A percentile compares a stretch with the other conserved stretches of the same genome.
Conservation (phyloP, 2,113 vertebrate genomes). For the Prionailurus bengalensis region DNA sequence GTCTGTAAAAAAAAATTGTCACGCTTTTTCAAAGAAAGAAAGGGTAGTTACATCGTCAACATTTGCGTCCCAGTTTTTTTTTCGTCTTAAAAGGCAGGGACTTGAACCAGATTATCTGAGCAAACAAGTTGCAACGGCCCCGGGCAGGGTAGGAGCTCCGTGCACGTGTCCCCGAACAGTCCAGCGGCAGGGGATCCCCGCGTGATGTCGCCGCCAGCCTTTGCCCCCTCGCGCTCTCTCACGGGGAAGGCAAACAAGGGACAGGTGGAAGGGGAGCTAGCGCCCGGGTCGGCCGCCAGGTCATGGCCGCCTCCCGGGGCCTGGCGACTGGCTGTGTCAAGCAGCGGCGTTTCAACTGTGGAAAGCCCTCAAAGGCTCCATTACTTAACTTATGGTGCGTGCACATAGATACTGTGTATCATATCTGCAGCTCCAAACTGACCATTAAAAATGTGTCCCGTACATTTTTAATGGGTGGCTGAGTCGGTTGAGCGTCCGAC, state of each 20-base stretch:
- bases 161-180: background rate
- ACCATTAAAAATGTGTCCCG: background rate
- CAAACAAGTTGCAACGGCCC: background rate
- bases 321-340: rapidly evolving
- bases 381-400: background rate
- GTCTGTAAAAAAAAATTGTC: background rate
- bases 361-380: background rate
- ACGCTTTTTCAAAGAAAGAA: background rate
- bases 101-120: background rate
- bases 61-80: background rate
- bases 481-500: too few species aligned
- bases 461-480: background rate
- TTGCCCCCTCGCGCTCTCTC: background rate
- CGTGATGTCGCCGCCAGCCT: too few species aligned
- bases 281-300: rapidly evolving
- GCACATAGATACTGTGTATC: background rate
- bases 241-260: background rate
- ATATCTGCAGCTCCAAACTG: constrained; percentile 3
- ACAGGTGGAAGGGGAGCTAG: background rate
- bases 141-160: rapidly evolving
- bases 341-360: background rate
- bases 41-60: background rate
- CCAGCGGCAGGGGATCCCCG: background rate
- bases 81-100: background rate
- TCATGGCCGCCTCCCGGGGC: background rate